Evolutionary conservation across 92 coral and sea anemone species (phyloP).

Genomic region (Anthopleura xanthogrammica): DNA sequence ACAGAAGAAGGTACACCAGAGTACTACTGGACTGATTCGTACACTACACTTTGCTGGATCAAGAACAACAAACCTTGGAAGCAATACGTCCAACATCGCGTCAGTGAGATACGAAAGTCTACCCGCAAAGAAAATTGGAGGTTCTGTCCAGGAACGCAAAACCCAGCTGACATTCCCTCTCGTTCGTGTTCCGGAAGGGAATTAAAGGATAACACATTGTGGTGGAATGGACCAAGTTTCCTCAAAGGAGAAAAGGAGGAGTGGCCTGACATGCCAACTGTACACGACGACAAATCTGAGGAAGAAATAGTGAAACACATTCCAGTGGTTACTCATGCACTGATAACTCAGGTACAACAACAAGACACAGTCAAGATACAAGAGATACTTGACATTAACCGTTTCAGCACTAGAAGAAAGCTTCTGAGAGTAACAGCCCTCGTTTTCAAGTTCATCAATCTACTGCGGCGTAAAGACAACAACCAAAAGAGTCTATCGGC

Average conservation of each 20-base stretch:
- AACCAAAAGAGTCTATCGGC: too few relatives aligned
- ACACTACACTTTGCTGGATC: constrained; percentile 31
- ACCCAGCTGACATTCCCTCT: constrained; percentile 44
- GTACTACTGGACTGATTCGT: constrained; percentile 38
- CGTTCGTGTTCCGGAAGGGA: constrained; percentile 29
- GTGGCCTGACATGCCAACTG: constrained; percentile 25
- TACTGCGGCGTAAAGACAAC: too few relatives aligned
- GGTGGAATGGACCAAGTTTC: constrained; percentile 40
- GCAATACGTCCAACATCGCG: constrained; percentile 34
- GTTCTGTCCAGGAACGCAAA: constrained; percentile 26
- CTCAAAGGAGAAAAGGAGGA: constrained; percentile 7
- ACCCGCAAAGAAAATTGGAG: constrained; percentile 20
- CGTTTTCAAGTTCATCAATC: too few relatives aligned
- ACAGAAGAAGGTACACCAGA: neutral
- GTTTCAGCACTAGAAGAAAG: neutral
- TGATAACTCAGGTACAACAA: neutral
- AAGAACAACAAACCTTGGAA: constrained; percentile 25
- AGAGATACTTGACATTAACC: neutral
- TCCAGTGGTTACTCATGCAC: neutral
- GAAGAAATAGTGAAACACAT: neutral
- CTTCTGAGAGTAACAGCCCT: too few relatives aligned
- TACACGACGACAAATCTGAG: neutral
- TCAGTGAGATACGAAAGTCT: constrained; percentile 22
- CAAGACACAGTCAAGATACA: neutral
- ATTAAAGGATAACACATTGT: constrained; percentile 15